These are phyloP conservation scores for Acanthochromis polyacanthus DNA, from an alignment of 2,113 vertebrate species.

Conservation along the genomic window DNA sequence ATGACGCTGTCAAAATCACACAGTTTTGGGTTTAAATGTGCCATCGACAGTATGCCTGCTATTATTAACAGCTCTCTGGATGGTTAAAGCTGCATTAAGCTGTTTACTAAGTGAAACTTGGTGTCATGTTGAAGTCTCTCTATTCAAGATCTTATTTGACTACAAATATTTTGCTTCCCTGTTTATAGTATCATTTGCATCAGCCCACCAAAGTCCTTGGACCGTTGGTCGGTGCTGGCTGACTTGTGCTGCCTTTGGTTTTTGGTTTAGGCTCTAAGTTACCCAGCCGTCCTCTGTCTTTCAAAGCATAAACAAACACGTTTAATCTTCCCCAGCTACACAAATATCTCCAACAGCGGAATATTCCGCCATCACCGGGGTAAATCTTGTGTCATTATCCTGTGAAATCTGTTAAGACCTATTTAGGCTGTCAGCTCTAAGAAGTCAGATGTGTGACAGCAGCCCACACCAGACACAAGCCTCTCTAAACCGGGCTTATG, in stretches of 20 bases:
- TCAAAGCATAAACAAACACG: conserved; percentile 69
- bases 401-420: conserved; percentile 74
- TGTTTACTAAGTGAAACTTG: neutral
- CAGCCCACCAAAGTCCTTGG: conserved; percentile 39
- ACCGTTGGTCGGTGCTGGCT: conserved; percentile 30
- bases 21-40: neutral
- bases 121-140: conserved; percentile 16
- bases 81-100: conserved; percentile 13
- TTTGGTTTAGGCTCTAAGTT: conserved; percentile 37
- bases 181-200: conserved; percentile 56
- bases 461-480: conserved; percentile 51
- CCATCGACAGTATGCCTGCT: neutral
- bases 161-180: conserved; percentile 59
- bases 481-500: conserved; percentile 24
- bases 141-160: conserved; percentile 38
- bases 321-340: conserved; percentile 72
- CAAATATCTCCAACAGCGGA: conserved; percentile 59
- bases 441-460: conserved; percentile 58
- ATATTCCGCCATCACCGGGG: conserved; percentile 59
- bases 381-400: conserved; percentile 73
- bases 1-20: conserved; percentile 8
- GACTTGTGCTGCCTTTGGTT: conserved; percentile 33
- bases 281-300: conserved; percentile 47
- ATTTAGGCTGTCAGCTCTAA: conserved; percentile 66
- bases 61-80: conserved; percentile 5